Evolutionary conservation across 2,797 vertebrate species (phyloP).

Genomic region (Perodicticus potto): DNA sequence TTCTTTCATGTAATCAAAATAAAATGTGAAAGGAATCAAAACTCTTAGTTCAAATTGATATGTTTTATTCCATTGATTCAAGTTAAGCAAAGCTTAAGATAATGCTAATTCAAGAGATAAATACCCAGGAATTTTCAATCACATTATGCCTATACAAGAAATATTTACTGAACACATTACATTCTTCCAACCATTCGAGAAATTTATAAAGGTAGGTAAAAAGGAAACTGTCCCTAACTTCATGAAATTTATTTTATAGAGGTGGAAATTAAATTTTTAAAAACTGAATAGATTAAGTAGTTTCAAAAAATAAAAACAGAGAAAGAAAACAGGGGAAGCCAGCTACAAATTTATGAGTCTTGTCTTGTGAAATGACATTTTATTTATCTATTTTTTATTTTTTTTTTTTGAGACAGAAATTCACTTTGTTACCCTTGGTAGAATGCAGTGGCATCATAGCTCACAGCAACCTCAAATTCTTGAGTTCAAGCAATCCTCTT

Average conservation of each 20-base stretch:
- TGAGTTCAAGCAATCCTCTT: too few species aligned
- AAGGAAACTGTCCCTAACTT: neutral
- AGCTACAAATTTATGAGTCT: neutral
- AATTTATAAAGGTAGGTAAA: neutral
- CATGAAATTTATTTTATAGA: neutral
- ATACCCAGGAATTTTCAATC: constrained; percentile 14
- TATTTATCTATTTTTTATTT: too few species aligned
- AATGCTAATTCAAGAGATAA: constrained; percentile 57
- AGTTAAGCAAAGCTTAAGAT: constrained; percentile 54
- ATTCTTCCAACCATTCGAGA: neutral
- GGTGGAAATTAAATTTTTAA: neutral
- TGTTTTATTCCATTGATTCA: constrained; percentile 53
- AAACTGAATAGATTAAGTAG: neutral
- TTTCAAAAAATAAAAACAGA: neutral
- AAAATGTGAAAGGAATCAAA: constrained; percentile 62
- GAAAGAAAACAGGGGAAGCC: neutral
- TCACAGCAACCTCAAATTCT: too few species aligned
- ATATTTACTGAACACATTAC: constrained; percentile 5
- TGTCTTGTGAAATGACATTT: neutral
- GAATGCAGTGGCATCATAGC: too few species aligned
- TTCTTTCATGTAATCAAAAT: constrained; percentile 66
- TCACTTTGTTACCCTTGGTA: too few species aligned
- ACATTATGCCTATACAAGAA: neutral
- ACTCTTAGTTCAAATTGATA: constrained; percentile 50
- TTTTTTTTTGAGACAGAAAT: too few species aligned